Conservation (phyloP, 1,140 invertebrate species). For the Drosophila chauvacae region DNA sequence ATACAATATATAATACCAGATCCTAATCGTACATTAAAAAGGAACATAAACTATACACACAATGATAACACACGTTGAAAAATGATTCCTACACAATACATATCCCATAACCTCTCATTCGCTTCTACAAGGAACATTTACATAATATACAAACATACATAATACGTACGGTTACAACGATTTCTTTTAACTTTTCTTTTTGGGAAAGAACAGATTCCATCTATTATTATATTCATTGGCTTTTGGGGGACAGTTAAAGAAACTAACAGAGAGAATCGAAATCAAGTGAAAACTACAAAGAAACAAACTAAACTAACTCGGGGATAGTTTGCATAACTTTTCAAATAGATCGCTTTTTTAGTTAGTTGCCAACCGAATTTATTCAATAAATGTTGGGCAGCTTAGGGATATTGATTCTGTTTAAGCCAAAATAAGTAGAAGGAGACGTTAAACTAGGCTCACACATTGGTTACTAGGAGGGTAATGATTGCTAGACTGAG, state of each 20-base stretch:
- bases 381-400: slow-evolving; percentile 3
- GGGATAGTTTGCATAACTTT: neutral
- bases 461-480: slow-evolving; percentile 29
- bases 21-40: slow-evolving; percentile 68
- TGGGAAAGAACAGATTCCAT: slow-evolving; percentile 9
- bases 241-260: neutral
- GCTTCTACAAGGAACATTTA: slow-evolving; percentile 79
- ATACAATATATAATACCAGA: slow-evolving; percentile 56
- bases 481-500: slow-evolving; percentile 88
- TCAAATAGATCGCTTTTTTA: neutral
- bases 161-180: slow-evolving; percentile 56
- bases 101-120: slow-evolving; percentile 14
- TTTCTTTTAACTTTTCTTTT: neutral
- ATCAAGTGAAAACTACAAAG: neutral
- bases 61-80: slow-evolving; percentile 53
- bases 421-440: slow-evolving; percentile 14
- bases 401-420: neutral
- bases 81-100: slow-evolving; percentile 43
- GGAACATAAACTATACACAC: slow-evolving; percentile 60
- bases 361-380: slow-evolving; percentile 2
- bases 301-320: neutral
- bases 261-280: slow-evolving; percentile 5
- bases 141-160: slow-evolving; percentile 81
- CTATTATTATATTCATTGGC: neutral
- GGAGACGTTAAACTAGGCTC: slow-evolving; percentile 6